Percentiles rank a stretch among this genome's conserved stretches.
These are phyloP conservation scores for Hirudinaria manillensis DNA, from an alignment of 2,888 invertebrate species.

Conservation along the genomic window DNA sequence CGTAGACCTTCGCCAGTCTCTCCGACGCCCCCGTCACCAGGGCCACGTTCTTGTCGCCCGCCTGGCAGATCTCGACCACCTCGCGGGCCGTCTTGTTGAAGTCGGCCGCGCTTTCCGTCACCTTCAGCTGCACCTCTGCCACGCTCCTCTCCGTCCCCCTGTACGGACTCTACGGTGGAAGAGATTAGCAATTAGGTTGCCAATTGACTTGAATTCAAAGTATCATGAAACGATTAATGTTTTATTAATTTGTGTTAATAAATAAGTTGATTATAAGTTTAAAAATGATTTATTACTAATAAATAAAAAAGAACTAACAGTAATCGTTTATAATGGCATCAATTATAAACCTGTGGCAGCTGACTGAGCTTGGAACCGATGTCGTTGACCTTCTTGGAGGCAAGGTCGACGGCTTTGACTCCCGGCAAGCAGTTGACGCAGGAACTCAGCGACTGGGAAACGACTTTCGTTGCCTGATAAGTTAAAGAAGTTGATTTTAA, in stretches of 20 bases:
- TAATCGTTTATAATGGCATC: neutral
- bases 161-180: constrained; percentile 10
- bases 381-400: constrained; percentile 67
- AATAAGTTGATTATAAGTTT: neutral
- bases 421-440: constrained; percentile 83
- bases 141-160: constrained; percentile 53
- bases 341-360: neutral
- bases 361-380: neutral
- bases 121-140: constrained; percentile 71
- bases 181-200: too few relatives aligned
- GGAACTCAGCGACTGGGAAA: constrained; percentile 61
- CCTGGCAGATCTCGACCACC: constrained; percentile 69
- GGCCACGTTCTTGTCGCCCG: constrained; percentile 57
- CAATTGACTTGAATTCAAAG: neutral
- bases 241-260: too few relatives aligned
- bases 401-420: constrained; percentile 85
- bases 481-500: neutral
- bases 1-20: constrained; percentile 56
- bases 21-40: neutral
- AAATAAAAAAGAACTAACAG: neutral
- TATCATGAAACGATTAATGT: neutral
- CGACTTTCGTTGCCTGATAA: constrained; percentile 55
- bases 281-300: too few relatives aligned
- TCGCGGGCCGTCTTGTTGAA: constrained; percentile 77
- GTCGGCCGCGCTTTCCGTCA: constrained; percentile 75